Percentiles rank a stretch among this genome's conserved stretches.
phyloP scores from a whole-genome alignment of 2,113 vertebrate species.

The Sylvilagus bachmani region DNA sequence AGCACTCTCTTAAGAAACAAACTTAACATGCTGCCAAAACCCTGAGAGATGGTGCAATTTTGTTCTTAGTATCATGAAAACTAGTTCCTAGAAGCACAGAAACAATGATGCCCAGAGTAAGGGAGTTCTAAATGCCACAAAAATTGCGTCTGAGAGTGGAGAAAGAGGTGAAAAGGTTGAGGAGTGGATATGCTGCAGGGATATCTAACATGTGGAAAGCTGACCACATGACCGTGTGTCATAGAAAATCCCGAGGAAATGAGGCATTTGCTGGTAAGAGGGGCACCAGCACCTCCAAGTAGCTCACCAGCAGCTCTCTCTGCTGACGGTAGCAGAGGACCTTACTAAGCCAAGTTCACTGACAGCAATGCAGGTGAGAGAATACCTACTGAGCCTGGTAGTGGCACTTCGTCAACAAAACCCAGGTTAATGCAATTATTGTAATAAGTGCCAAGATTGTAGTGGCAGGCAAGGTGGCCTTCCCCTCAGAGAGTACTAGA shows the following conservation, averaged over 20 bases:
- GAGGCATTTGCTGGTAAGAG: background rate
- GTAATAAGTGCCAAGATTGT: background rate
- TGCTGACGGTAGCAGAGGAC: background rate
- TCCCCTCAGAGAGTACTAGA: background rate
- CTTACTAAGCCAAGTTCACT: background rate
- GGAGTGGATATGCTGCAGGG: background rate
- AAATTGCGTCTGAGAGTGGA: background rate
- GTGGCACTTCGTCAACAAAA: background rate
- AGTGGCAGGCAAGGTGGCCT: background rate
- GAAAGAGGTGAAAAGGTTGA: background rate
- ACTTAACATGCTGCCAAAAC: background rate
- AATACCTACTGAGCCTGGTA: background rate
- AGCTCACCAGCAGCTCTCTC: background rate
- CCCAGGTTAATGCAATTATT: background rate
- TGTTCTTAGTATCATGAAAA: background rate
- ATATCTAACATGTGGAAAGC: background rate
- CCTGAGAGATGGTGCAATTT: background rate
- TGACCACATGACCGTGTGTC: no score
- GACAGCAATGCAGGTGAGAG: background rate
- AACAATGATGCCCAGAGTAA: background rate
- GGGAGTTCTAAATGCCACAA: background rate
- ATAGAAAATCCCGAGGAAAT: background rate
- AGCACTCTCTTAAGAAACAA: background rate
- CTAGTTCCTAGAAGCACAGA: background rate
- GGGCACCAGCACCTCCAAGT: background rate